These are phyloP conservation scores for Mesembrinibis cayennensis DNA, from an alignment of 2,113 vertebrate genomes.

Conservation along the genomic window DNA sequence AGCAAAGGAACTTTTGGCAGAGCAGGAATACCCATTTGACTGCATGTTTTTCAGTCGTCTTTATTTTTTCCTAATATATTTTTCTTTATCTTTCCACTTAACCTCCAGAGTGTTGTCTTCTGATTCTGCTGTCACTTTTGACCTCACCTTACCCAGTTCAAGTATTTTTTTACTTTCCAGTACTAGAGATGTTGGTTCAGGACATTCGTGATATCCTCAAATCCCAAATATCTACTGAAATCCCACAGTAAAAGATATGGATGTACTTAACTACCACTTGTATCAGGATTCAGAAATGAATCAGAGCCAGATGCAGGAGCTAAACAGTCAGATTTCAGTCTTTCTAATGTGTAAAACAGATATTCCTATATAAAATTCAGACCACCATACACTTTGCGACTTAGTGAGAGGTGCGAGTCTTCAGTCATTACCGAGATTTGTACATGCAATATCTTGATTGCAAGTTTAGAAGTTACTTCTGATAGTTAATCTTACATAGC, in stretches of 20 bases:
- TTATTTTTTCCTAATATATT: not conserved
- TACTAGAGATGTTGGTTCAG: not conserved
- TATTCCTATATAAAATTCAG: not conserved
- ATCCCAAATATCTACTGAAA: not conserved
- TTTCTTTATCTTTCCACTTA: not conserved
- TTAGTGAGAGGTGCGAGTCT: not conserved
- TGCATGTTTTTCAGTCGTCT: not conserved
- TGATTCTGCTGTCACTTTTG: not conserved
- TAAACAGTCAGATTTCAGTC: not conserved
- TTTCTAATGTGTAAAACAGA: not conserved
- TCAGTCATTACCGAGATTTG: not conserved
- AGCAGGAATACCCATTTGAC: not conserved
- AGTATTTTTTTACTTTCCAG: not conserved
- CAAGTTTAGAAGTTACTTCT: not conserved
- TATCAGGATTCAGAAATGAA: fast-evolving
- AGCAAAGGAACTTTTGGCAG: not conserved
- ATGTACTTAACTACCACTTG: not conserved
- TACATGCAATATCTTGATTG: not conserved
- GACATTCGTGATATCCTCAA: not conserved
- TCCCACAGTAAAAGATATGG: not conserved
- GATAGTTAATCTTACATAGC: not conserved
- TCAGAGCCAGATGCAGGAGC: not conserved
- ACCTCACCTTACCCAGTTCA: not conserved
- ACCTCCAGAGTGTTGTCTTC: not conserved
- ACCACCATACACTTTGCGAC: not conserved